Evolutionary conservation across 2,113 vertebrate species (phyloP).

Genomic region (Xiphias gladius): DNA sequence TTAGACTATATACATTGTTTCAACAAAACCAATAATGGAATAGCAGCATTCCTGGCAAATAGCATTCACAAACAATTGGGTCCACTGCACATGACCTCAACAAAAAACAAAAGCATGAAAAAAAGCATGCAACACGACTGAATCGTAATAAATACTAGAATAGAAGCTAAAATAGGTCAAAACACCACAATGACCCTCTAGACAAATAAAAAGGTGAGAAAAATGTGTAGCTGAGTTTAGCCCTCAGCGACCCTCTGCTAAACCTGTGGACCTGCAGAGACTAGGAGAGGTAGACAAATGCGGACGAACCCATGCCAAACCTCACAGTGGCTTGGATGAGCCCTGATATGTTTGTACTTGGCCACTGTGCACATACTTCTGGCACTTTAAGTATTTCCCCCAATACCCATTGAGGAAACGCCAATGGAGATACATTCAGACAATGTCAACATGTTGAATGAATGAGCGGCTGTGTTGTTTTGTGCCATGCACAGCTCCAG

Average conservation of each 20-base stretch:
- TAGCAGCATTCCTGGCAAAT: slow-evolving; percentile 64
- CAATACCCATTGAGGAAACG: slow-evolving; percentile 81
- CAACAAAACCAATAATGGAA: slow-evolving; percentile 38
- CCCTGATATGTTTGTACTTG: slow-evolving; percentile 78
- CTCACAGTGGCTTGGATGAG: slow-evolving; percentile 72
- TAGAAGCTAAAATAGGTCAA: slow-evolving; percentile 19
- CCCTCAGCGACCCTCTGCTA: slow-evolving; percentile 42
- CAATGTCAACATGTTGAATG: slow-evolving; percentile 82
- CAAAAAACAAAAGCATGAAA: slow-evolving; percentile 44
- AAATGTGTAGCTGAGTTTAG: slow-evolving; percentile 17
- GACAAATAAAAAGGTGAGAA: slow-evolving; percentile 28
- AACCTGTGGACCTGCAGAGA: slow-evolving; percentile 63
- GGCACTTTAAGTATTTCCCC: slow-evolving; percentile 78
- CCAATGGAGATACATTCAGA: slow-evolving; percentile 80
- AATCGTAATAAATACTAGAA: slow-evolving; percentile 75
- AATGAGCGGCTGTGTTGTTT: slow-evolving; percentile 77
- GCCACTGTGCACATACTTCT: slow-evolving; percentile 72
- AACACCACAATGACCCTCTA: neutral
- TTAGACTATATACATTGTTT: slow-evolving; percentile 47
- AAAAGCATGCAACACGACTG: slow-evolving; percentile 29
- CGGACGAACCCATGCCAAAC: slow-evolving; percentile 58
- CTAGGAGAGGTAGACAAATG: slow-evolving; percentile 81
- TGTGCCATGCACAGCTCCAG: slow-evolving; percentile 45
- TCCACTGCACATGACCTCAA: slow-evolving; percentile 3
- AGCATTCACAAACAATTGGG: slow-evolving; percentile 30